These are phyloP conservation scores for Reticulitermes speratus DNA, from an alignment of 1,140 invertebrate species.

Conservation along the genomic window DNA sequence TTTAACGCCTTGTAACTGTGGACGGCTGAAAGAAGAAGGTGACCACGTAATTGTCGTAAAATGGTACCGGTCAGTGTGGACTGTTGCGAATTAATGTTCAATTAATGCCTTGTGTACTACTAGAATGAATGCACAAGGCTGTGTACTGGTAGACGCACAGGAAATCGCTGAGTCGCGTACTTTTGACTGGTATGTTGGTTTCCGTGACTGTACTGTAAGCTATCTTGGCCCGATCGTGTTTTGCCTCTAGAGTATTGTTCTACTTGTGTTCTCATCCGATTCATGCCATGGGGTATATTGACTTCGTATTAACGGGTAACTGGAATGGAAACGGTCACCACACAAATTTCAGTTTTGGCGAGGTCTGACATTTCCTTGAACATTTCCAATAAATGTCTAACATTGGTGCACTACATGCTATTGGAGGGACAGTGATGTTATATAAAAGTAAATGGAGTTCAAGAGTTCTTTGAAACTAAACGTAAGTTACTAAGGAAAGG, in stretches of 20 bases:
- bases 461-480: too few relatives aligned
- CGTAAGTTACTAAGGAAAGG: too few relatives aligned
- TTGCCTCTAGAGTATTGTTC: neutral
- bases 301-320: neutral
- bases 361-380: neutral
- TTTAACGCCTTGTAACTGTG: too few relatives aligned
- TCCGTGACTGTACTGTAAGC: neutral
- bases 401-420: too few relatives aligned
- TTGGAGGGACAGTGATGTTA: too few relatives aligned
- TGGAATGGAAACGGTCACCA: neutral
- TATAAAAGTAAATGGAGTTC: too few relatives aligned
- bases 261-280: conserved; percentile 15
- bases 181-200: neutral
- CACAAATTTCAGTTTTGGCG: neutral
- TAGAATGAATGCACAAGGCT: neutral
- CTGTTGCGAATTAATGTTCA: too few relatives aligned
- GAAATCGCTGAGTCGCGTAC: too few relatives aligned
- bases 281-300: neutral
- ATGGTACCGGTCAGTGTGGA: too few relatives aligned
- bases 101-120: too few relatives aligned
- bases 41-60: too few relatives aligned
- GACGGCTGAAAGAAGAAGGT: too few relatives aligned
- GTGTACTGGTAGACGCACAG: neutral
- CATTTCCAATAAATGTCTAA: neutral
- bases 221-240: neutral